phyloP scores from a whole-genome alignment of 1,140 invertebrate genomes.

The Drosophila varians region DNA sequence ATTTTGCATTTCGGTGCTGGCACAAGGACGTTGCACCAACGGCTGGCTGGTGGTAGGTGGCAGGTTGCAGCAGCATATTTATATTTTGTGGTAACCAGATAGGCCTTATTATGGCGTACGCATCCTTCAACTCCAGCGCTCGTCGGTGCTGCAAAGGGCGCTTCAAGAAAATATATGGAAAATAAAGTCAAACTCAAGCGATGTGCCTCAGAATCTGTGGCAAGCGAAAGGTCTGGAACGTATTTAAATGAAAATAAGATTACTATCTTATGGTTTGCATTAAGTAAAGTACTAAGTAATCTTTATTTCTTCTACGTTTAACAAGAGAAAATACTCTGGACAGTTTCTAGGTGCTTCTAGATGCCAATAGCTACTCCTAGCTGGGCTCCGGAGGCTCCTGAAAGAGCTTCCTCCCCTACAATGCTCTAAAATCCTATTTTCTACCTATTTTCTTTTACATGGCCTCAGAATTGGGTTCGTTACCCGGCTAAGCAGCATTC shows the following conservation, averaged over 20 bases:
- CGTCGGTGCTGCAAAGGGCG: slow-evolving; percentile 55
- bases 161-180: slow-evolving; percentile 38
- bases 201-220: slow-evolving; percentile 15
- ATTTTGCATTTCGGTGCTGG: slow-evolving; percentile 57
- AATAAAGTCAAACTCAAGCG: slow-evolving; percentile 15
- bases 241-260: too few relatives aligned
- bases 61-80: slow-evolving; percentile 1
- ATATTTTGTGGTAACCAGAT: slow-evolving; percentile 62
- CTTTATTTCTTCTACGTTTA: too few relatives aligned
- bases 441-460: slow-evolving; percentile 5
- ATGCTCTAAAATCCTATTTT: too few relatives aligned
- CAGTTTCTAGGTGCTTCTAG: too few relatives aligned
- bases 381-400: too few relatives aligned
- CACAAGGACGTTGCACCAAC: slow-evolving; percentile 64
- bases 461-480: slow-evolving; percentile 12
- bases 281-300: too few relatives aligned
- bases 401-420: too few relatives aligned
- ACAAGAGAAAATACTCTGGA: too few relatives aligned
- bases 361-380: too few relatives aligned
- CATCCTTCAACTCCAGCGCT: slow-evolving; percentile 75
- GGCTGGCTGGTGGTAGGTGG: not conserved
- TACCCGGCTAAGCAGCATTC: slow-evolving; percentile 18
- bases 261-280: too few relatives aligned
- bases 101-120: slow-evolving; percentile 74
- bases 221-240: not conserved